Conservation (phyloP, 2,113 vertebrate species). For the Cyphomyrus plagiostoma region DNA sequence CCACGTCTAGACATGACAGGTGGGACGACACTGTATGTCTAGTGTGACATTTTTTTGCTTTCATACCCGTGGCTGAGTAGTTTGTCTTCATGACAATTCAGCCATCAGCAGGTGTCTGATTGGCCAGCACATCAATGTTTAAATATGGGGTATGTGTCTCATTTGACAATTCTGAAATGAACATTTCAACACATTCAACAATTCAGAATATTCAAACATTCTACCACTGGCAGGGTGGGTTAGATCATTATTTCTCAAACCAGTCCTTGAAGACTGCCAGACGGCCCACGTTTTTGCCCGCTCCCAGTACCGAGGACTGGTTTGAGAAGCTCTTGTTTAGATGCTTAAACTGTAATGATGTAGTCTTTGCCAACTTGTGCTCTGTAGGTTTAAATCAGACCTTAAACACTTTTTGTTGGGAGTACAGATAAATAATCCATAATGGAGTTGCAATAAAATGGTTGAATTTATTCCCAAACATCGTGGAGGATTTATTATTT, state of each 20-base stretch:
- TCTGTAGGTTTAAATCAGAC: not conserved
- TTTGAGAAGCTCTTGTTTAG: not conserved
- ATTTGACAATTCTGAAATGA: not conserved
- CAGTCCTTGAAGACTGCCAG: not conserved
- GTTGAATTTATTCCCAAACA: not conserved
- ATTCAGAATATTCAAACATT: not conserved
- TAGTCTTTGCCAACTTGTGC: not conserved
- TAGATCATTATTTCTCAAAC: not conserved
- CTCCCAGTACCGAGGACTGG: not conserved
- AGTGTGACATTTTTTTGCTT: not conserved
- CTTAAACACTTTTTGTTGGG: not conserved
- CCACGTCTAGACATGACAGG: slow-evolving; percentile 11
- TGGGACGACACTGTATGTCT: not conserved
- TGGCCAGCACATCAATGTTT: not conserved
- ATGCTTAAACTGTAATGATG: not conserved
- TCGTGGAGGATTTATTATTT: not conserved
- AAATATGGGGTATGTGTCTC: not conserved
- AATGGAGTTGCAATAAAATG: not conserved
- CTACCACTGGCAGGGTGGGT: not conserved
- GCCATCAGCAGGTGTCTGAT: not conserved
- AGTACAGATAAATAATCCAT: not conserved
- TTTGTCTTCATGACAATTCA: not conserved
- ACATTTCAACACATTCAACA: not conserved
- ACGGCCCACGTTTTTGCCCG: not conserved
- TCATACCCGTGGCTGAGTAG: not conserved